phyloP scores from a whole-genome alignment of 2,113 vertebrate genomes.

The Pungitius pungitius region DNA sequence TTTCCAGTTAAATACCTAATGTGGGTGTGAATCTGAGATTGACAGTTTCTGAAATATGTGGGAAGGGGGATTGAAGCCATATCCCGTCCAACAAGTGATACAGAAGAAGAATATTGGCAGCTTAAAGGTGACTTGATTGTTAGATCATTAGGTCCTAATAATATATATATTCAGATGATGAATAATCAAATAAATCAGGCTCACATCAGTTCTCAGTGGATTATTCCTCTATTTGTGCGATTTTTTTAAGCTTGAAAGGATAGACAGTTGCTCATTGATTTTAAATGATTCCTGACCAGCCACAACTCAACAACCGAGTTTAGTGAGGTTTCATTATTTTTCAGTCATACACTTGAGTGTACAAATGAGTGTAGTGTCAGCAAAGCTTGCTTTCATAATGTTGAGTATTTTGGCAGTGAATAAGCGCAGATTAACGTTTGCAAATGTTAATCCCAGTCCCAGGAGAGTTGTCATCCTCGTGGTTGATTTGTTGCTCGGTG shows the following conservation, averaged over 20 bases:
- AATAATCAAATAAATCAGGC: neutral
- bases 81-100: neutral
- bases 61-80: neutral
- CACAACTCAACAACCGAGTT: conserved; percentile 6
- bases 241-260: conserved; percentile 23
- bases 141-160: neutral
- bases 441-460: conserved; percentile 35
- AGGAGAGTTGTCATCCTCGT: conserved; percentile 54
- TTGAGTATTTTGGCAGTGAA: conserved; percentile 21
- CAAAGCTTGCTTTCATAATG: conserved; percentile 9
- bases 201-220: neutral
- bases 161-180: neutral
- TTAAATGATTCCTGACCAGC: conserved; percentile 2
- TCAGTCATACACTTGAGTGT: neutral
- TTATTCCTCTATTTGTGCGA: conserved; percentile 5
- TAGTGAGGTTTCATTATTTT: neutral
- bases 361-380: conserved; percentile 10
- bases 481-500: conserved; percentile 50
- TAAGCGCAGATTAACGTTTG: conserved; percentile 31
- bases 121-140: conserved; percentile 8
- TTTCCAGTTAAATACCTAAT: neutral
- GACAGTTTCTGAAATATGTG: neutral
- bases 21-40: neutral
- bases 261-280: conserved; percentile 11
- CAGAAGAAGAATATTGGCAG: neutral